Evolutionary conservation across 2,113 vertebrate species (phyloP), one percentile per base, ranked within the genome.

Genomic region (Myxocyprinus asiaticus): DNA sequence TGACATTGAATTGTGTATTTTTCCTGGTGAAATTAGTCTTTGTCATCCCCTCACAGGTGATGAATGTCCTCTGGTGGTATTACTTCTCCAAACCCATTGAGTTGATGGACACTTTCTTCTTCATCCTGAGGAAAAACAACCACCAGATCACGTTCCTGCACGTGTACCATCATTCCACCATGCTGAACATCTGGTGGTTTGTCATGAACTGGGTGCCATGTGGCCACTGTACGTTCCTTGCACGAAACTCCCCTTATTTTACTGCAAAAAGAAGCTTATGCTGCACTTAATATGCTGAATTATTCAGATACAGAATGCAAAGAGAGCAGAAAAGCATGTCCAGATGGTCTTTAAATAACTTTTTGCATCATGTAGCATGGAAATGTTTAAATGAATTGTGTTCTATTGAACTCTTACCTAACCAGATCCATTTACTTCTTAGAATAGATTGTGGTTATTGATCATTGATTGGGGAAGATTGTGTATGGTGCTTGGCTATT

Each of bases 161-260:
- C n/a, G 92, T 99, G 84, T 99, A 96, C 89, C 98, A 99, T 86
- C 98, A 99, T 0, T 92, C 93, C 14, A 94, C 90, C 33, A 98
- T 99, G 97, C 87, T 95, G 72, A 99, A 96, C 87, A 99, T 99
- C 89, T 99, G 98, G 98, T 99, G 98, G 98, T 98, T 99, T 59
- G 98, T 97, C 81, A 95, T 99, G 95, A 99, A 99, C 94, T 99
- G 96, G 96, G 93, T 99, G 84, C 97, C 97, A 75, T 97, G 96
- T 63, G 98, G 97, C 87, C 97, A 99, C 84, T 96, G 98, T 99
- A 89, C 98, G 97, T 95, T 86, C 61, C 67, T 81, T 14, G 9
- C 22, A 64, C 33, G 14, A 67, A 67, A 59, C 77, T 5, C 7
- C 7, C 6, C 48, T 48, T 8, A 55, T 55, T n/a, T 15, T 58